Evolutionary conservation across 2,888 invertebrate genomes (phyloP), one percentile per base, ranked within the genome.

Genomic region (Eristalinus sepulchralis): DNA sequence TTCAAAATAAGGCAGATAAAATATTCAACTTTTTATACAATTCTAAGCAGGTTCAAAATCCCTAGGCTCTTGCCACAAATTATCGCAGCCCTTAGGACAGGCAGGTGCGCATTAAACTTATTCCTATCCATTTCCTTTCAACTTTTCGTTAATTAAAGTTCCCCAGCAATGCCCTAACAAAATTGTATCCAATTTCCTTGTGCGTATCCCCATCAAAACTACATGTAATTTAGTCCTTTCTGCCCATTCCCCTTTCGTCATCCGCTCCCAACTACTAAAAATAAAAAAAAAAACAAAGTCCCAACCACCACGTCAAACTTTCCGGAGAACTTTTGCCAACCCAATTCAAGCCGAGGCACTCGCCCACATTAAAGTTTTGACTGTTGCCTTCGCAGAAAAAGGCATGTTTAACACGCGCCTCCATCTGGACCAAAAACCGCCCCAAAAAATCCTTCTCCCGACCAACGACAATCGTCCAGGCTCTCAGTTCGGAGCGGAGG

Each of bases 61-160:
- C 9, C 9, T 17, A 8, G 5, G 8, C 27, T 2, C 27, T 8
- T 47, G 17, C 8, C 47, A 17, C 9, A 47, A n/a, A 39, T 13
- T 17, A 3, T 39, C 39, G 4, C 1, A n/a, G 39, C 39, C 39
- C 17, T 47, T 2, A 17, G 17, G 47, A 17, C 17, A 47, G 24
- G 24, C 73, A 73, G 63, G 63, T 63, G 63, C 53, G 17, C 53
- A 17, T 34, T 53, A 13, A n/a, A 53, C 33, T 27, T 53, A 27
- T 55, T 72, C 13, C 71, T 47, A 62, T 47, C 62, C 33, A 53
- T 31, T 66, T 36, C 55, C 31, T 6, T 33, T 67, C 34, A 77
- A 70, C 68, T 63, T 70, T 63, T 70, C 70, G 2, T 70, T 70
- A 64, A 70, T 70, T 78, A 63, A 78, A 78, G 70, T 78, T 63